These are phyloP conservation scores for Enteromius argenteus DNA, from an alignment of 2,797 vertebrate species.

Conservation along the genomic window DNA sequence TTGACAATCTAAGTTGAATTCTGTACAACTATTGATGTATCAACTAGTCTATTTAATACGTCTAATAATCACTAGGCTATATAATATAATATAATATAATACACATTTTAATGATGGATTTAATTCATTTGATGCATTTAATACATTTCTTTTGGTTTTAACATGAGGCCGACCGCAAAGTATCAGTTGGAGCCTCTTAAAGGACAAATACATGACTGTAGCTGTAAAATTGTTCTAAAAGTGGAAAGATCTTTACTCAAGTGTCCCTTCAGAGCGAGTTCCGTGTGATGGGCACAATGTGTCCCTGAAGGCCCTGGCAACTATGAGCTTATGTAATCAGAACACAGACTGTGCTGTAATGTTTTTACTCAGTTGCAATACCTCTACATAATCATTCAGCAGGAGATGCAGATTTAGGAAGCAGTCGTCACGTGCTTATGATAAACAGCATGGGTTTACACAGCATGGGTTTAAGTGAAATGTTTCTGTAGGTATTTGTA, in stretches of 20 bases:
- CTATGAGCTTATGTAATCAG: slow-evolving; percentile 49
- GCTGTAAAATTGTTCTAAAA: slow-evolving; percentile 4
- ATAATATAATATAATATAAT: background rate
- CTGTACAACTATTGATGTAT: background rate
- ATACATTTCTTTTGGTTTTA: background rate
- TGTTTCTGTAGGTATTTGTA: background rate
- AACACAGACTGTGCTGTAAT: slow-evolving; percentile 26
- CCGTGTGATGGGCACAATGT: slow-evolving; percentile 41
- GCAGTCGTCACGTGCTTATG: background rate
- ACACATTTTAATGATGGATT: background rate
- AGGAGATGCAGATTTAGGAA: slow-evolving; percentile 19
- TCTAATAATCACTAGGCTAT: background rate
- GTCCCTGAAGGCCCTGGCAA: slow-evolving; percentile 33
- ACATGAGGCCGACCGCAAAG: background rate
- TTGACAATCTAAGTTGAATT: background rate
- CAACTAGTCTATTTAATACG: background rate
- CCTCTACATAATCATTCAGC: slow-evolving; percentile 16
- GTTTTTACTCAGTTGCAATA: slow-evolving; percentile 37
- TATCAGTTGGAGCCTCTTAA: background rate
- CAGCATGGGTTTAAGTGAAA: background rate
- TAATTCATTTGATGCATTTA: background rate
- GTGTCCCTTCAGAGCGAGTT: slow-evolving; percentile 7
- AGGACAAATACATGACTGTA: slow-evolving; percentile 9
- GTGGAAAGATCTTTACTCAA: slow-evolving; percentile 27
- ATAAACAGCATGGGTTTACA: background rate